Base-by-base conservation (phyloP, 23 tunicate genomes). In the Ascidia mentula region DNA sequence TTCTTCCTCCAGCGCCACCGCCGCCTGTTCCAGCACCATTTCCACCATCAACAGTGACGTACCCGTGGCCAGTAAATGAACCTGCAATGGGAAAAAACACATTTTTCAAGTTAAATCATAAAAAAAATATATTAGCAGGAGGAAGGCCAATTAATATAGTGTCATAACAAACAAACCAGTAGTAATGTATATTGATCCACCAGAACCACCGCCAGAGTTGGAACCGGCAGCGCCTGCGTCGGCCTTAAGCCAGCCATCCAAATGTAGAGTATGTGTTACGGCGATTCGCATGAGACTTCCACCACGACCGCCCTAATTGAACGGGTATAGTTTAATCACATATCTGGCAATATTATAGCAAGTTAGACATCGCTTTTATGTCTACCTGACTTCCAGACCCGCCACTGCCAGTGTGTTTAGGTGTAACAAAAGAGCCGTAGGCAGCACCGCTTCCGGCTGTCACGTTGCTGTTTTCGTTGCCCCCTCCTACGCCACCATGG, bases 171-270 rank as follows among this genome's bases (percentile, higher is more conserved):
- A 36, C 35, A n/a, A 28, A 77, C 81, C 81, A 45, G 81, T 77
- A 8, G 30, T 53, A 18, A 77, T 59, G 40, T 37, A 40, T 5
- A 77, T 15, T 0, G 81, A 77, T 0, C 81, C 81, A 59, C 60
- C 81, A 37, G 81, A 77, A 28, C 81, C 81, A 1, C 81, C 81
- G 46, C 81, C 81, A 45, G 45, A 36, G 81, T 77, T 77, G 69
- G 81, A 45, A 46, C 60, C 81, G 5, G 69, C 81, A 8, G 26
- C 20, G 32, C 81, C 71, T 33, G 71, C 81, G 32, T 77, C 59
- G 18, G 37, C 71, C 31, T 45, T 32, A 24, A 77, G 18, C 38
- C 38, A 45, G 4, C 81, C 81, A 22, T 77, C 81, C 31, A 38
- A 45, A 59, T 77, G 81, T 24, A 77, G 45, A 4, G 38, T 45